Conservation (phyloP, 2,888 invertebrate genomes). For the Microctonus hyperodae region DNA sequence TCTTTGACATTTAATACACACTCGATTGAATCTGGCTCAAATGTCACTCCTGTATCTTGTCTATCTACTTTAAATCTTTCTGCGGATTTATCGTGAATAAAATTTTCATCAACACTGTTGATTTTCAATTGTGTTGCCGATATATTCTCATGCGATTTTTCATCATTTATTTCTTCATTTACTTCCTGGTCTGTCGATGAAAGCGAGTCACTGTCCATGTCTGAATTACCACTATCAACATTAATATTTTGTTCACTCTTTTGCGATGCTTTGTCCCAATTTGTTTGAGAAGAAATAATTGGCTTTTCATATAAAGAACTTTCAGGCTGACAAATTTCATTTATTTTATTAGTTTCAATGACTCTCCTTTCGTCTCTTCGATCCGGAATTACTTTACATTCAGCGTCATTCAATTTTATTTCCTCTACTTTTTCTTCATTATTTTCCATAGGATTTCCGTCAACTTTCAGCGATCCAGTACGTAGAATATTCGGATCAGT, state of each 20-base stretch:
- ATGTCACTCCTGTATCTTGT: constrained; percentile 43
- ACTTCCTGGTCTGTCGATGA: constrained; percentile 64
- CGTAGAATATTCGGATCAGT: constrained; percentile 53
- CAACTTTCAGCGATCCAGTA: constrained; percentile 22
- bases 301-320: constrained; percentile 73
- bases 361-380: constrained; percentile 35
- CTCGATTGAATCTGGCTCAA: constrained; percentile 61
- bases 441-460: constrained; percentile 16
- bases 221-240: constrained; percentile 52
- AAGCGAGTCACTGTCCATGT: constrained; percentile 71
- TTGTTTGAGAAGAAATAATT: constrained; percentile 71
- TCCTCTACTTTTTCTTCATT: constrained; percentile 2
- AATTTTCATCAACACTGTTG: constrained; percentile 74
- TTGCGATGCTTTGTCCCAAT: constrained; percentile 66
- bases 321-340: constrained; percentile 64
- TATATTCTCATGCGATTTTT: constrained; percentile 50
- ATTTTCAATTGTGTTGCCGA: constrained; percentile 76
- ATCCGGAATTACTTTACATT: constrained; percentile 40
- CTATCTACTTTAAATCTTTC: constrained; percentile 46
- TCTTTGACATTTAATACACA: constrained; percentile 40
- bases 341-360: constrained; percentile 35
- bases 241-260: constrained; percentile 52
- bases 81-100: constrained; percentile 64
- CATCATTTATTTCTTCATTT: constrained; percentile 28
- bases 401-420: constrained; percentile 35